phyloP scores from a whole-genome alignment of 1,140 invertebrate species.

The Drosophila sp. region DNA sequence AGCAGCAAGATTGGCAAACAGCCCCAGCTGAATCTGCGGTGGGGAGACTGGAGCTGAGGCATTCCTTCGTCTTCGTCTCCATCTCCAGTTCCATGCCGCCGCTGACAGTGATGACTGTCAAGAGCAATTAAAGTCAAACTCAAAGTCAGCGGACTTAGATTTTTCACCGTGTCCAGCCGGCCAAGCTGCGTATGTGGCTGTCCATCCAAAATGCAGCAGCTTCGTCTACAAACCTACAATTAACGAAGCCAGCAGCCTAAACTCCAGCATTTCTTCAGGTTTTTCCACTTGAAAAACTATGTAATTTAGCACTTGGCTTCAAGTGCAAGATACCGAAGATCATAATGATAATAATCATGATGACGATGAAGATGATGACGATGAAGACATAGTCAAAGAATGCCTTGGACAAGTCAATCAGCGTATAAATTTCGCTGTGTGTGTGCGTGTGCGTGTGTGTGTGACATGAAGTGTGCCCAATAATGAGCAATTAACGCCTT shows the following conservation, averaged over 20 bases:
- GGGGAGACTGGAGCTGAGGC: conserved; percentile 5
- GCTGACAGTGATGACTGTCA: conserved; percentile 82
- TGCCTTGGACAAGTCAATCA: conserved; percentile 68
- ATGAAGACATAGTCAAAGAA: conserved; percentile 12
- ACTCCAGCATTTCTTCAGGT: conserved; percentile 74
- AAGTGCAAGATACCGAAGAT: conserved; percentile 50
- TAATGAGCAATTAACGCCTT: conserved; percentile 82
- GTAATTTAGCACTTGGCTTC: conserved; percentile 78
- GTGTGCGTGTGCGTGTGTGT: conserved; percentile 60
- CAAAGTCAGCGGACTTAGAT: conserved; percentile 73
- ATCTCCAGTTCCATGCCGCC: conserved; percentile 26
- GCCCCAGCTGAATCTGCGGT: conserved; percentile 24
- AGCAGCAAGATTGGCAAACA: conserved; percentile 76
- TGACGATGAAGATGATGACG: conserved; percentile 10
- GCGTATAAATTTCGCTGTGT: conserved; percentile 60
- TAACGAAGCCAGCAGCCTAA: conserved; percentile 67
- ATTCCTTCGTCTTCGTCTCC: conserved; percentile 23
- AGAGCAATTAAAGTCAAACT: conserved; percentile 83
- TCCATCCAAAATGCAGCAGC: conserved; percentile 51
- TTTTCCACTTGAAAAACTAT: conserved; percentile 79
- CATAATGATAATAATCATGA: conserved; percentile 37
- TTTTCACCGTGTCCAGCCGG: conserved; percentile 57
- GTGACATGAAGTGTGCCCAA: conserved; percentile 82
- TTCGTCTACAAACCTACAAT: conserved; percentile 62
- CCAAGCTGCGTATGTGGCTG: conserved; percentile 64